Evolutionary conservation across 2,113 vertebrate species (phyloP), one percentile per base, ranked within the genome.

Genomic region (Elaphurus davidianus): DNA sequence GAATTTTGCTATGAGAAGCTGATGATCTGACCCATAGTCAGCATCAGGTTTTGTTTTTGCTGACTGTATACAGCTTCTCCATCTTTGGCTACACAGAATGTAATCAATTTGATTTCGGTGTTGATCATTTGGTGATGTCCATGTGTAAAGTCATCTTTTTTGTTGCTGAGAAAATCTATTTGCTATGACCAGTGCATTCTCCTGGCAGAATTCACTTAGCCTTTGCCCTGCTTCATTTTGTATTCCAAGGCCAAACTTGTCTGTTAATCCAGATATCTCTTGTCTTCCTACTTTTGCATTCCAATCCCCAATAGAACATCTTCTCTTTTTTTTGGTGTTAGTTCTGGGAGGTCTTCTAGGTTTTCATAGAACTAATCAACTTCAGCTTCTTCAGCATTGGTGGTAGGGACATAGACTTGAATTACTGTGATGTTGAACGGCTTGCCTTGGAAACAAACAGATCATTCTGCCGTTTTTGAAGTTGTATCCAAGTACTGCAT

Each of bases 301-400:
- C 71, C 71, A 76, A 2, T 27, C 6, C 71, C 40, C 40, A 15
- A 0, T 76, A 76, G 71, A 76, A 76, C 71, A 43, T 43, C 21
- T 2, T 76, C 19, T 36, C 19, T 36, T 19, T 36, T 76, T 76
- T 76, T 43, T 43, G 71, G 71, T 76, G 71, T 43, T 74, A 76
- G 23, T 76, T 76, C 71, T 76, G 27, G 71, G 71, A 76, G 12
- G 40, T 76, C 71, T 76, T 76, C 40, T 8, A 43, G 71, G 71
- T 43, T 27, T 76, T 27, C 1, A 0, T 14, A 43, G 71, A 76
- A 40, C 21, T 43, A 43, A 76, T 43, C 40, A 76, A 76, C 40
- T 76, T 43, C 40, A 76, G 40, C 40, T 43, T 76, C 40, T 76
- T 15, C 0, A 0, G 71, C 71, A 43, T 43, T 6, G 0, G 71